These are phyloP conservation scores for Bombus consobrinus DNA, from an alignment of 1,140 invertebrate genomes.

Conservation along the genomic window DNA sequence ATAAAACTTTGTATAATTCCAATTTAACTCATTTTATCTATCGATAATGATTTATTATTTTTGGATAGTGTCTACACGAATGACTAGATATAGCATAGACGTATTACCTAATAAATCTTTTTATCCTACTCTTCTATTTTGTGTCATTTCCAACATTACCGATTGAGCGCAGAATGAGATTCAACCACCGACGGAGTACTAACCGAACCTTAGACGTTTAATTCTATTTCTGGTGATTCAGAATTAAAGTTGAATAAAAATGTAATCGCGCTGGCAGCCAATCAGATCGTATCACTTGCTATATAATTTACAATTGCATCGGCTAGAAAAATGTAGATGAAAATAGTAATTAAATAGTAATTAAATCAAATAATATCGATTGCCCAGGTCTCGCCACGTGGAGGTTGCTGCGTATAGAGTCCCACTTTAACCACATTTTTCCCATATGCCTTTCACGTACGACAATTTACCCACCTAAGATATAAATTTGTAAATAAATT, in stretches of 20 bases:
- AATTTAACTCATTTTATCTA: background rate
- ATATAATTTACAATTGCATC: background rate
- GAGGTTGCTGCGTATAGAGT: background rate
- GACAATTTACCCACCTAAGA: background rate
- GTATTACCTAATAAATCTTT: too few species aligned
- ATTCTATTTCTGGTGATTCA: background rate
- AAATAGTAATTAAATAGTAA: background rate
- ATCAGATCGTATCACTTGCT: background rate
- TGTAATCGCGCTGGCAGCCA: background rate
- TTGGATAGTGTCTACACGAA: too few species aligned
- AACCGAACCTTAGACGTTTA: too few species aligned
- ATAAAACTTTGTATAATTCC: background rate
- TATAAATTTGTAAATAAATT: too few species aligned
- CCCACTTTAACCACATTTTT: background rate
- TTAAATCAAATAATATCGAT: background rate
- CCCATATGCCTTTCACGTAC: background rate
- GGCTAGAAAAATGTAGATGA: too few species aligned
- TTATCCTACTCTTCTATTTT: too few species aligned
- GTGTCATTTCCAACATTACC: too few species aligned
- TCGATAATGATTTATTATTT: too few species aligned
- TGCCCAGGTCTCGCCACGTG: background rate
- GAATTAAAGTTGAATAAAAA: background rate
- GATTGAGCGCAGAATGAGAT: too few species aligned
- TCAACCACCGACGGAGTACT: too few species aligned
- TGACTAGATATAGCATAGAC: too few species aligned